Evolutionary conservation across 2,888 invertebrate genomes (phyloP).

Genomic region (Cheilosia urbana): DNA sequence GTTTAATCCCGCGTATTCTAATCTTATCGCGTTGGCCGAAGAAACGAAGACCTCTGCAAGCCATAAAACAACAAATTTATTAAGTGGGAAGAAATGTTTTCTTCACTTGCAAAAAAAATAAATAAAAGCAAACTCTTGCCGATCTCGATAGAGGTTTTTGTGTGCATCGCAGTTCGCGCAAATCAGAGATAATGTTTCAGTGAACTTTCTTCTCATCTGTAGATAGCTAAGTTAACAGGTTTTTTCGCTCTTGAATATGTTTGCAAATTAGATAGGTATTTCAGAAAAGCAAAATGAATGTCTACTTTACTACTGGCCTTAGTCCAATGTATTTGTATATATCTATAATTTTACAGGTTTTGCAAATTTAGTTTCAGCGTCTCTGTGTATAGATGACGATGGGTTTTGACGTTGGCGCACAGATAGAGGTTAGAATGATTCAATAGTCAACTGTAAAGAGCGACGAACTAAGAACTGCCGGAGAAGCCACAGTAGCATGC

Average conservation of each 20-base stretch:
- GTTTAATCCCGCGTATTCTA: slow-evolving; percentile 45
- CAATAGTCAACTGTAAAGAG: no score
- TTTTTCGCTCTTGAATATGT: slow-evolving; percentile 24
- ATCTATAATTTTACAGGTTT: neutral
- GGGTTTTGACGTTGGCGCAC: no score
- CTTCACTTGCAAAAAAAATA: neutral
- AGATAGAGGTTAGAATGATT: no score
- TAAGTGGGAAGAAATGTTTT: slow-evolving; percentile 6
- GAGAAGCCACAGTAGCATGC: no score
- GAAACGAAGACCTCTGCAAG: slow-evolving; percentile 20
- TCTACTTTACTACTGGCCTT: neutral
- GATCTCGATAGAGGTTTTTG: slow-evolving; percentile 9
- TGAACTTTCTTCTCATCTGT: slow-evolving; percentile 55
- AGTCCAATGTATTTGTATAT: slow-evolving; percentile 2
- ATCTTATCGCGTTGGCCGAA: slow-evolving; percentile 46
- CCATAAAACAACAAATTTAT: slow-evolving; percentile 1
- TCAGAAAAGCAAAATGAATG: neutral
- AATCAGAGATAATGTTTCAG: slow-evolving; percentile 47
- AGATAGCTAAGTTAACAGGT: slow-evolving; percentile 23
- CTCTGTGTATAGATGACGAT: no score
- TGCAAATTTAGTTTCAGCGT: neutral
- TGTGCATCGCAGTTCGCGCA: slow-evolving; percentile 14
- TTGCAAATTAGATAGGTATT: neutral
- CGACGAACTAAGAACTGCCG: no score
- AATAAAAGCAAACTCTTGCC: slow-evolving; percentile 16